Evolutionary conservation across 1,140 invertebrate species (phyloP).

Genomic region (Zaprionus capensis): DNA sequence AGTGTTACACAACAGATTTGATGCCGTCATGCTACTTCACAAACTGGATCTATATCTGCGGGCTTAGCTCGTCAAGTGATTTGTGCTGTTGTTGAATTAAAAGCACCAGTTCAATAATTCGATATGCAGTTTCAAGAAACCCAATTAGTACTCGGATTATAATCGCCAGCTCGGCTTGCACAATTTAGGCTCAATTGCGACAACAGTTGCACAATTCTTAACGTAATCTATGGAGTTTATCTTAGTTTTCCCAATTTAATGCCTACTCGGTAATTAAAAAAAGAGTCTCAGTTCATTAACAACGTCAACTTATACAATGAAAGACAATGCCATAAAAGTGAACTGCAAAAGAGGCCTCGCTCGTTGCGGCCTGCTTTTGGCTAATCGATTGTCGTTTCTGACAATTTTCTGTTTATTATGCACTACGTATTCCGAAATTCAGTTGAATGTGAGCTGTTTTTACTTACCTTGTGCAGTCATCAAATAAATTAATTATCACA

Average conservation of each 20-base stretch:
- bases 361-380: conserved; percentile 24
- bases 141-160: neutral
- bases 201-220: conserved; percentile 10
- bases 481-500: conserved; percentile 12
- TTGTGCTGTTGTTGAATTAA: conserved; percentile 33
- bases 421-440: conserved; percentile 21
- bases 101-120: conserved; percentile 12
- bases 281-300: conserved; percentile 10
- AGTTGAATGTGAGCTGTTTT: conserved; percentile 14
- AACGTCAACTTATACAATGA: neutral
- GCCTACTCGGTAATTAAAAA: conserved; percentile 4
- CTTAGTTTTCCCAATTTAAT: conserved; percentile 21
- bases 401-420: conserved; percentile 34
- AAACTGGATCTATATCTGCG: conserved; percentile 53
- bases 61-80: conserved; percentile 39
- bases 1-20: conserved; percentile 64
- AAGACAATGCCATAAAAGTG: conserved; percentile 25
- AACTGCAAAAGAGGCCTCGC: conserved; percentile 16
- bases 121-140: conserved; percentile 28
- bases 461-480: conserved; percentile 29
- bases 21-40: conserved; percentile 73
- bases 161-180: neutral
- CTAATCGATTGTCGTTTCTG: conserved; percentile 35
- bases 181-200: conserved; percentile 19
- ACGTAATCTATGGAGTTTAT: conserved; percentile 16